phyloP scores from a whole-genome alignment of 2,797 vertebrate species.

The Nothura maculosa region DNA sequence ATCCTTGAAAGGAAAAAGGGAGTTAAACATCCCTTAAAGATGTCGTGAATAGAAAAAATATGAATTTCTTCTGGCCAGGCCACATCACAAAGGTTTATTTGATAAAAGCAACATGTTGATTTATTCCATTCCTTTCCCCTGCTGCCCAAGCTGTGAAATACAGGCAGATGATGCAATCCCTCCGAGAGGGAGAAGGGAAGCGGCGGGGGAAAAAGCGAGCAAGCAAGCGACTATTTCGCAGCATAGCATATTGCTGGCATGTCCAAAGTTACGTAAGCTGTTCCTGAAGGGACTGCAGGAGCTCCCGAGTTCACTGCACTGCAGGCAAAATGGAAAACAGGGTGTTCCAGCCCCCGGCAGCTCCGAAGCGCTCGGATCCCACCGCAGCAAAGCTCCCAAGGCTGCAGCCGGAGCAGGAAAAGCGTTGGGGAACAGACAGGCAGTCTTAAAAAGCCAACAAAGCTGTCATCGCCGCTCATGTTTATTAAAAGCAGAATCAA shows the following conservation, averaged over 20 bases:
- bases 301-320: background rate
- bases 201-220: background rate
- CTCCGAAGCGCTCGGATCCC: background rate
- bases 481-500: constrained; percentile 57
- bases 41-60: background rate
- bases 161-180: constrained; percentile 71
- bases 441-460: constrained; percentile 23
- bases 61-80: constrained; percentile 44
- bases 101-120: constrained; percentile 57
- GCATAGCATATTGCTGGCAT: background rate
- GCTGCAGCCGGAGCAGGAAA: background rate
- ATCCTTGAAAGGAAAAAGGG: constrained; percentile 28
- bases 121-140: constrained; percentile 55
- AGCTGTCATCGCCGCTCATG: constrained; percentile 27
- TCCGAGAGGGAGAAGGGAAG: background rate
- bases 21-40: constrained; percentile 23
- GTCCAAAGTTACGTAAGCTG: background rate
- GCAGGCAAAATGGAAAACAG: background rate
- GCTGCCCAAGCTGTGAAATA: constrained; percentile 59
- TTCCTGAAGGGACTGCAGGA: constrained; percentile 13
- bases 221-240: constrained; percentile 9
- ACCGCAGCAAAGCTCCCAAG: background rate
- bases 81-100: constrained; percentile 58
- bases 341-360: background rate
- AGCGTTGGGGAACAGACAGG: background rate